phyloP scores from a whole-genome alignment of 2,113 vertebrate species.

The Rhizomys pruinosus region DNA sequence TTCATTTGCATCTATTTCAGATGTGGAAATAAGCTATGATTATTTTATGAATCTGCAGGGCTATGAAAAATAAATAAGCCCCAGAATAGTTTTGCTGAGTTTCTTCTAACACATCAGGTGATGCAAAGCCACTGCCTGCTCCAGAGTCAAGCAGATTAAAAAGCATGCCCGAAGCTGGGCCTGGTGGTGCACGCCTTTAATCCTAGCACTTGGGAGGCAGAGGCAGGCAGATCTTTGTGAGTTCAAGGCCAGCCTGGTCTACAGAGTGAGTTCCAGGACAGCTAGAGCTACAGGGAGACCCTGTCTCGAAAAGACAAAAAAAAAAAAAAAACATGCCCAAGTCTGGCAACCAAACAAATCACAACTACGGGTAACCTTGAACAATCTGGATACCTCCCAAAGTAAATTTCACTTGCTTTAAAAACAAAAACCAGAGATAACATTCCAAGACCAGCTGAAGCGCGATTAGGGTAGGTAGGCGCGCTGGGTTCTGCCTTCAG shows the following conservation, averaged over 20 bases:
- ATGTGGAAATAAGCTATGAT: conserved; percentile 35
- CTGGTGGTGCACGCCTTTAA: too few species aligned
- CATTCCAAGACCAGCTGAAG: too few species aligned
- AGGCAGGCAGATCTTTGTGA: too few species aligned
- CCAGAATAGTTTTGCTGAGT: conserved; percentile 26
- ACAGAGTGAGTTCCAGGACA: too few species aligned
- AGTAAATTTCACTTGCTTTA: not conserved
- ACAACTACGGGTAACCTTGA: not conserved
- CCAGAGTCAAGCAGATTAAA: not conserved
- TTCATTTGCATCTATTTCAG: conserved; percentile 31
- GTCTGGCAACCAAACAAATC: not conserved
- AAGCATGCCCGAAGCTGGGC: not conserved
- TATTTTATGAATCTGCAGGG: conserved; percentile 63
- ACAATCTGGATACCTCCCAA: not conserved
- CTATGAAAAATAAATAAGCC: conserved; percentile 70
- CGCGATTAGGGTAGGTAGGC: too few species aligned
- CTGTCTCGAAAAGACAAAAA: too few species aligned
- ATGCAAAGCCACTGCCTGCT: not conserved
- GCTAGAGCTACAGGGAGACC: too few species aligned
- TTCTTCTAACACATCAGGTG: conserved; percentile 4
- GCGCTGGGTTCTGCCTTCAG: too few species aligned
- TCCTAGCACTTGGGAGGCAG: too few species aligned
- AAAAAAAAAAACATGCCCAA: not conserved
- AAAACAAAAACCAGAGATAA: too few species aligned
- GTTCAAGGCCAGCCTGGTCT: too few species aligned